phyloP scores from a whole-genome alignment of 2,797 vertebrate genomes.

The Enteromius mattozi region DNA sequence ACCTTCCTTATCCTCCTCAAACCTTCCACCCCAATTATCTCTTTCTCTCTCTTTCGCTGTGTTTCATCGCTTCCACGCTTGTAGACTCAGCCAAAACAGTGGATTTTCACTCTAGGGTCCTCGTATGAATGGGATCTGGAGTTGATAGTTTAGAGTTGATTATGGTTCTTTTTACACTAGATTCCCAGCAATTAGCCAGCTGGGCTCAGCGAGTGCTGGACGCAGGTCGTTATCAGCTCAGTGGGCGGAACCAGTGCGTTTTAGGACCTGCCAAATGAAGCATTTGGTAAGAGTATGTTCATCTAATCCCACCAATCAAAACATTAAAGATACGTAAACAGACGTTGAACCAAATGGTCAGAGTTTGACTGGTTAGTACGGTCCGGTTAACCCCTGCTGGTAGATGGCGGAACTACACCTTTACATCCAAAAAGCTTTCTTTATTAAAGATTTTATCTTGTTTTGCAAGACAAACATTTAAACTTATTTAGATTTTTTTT shows the following conservation, averaged over 20 bases:
- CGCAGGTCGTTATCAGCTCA: background rate
- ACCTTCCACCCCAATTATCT: slow-evolving; percentile 23
- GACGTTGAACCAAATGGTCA: background rate
- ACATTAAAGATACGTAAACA: slow-evolving; percentile 21
- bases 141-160: slow-evolving; percentile 14
- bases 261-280: slow-evolving; percentile 39
- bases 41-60: slow-evolving; percentile 44
- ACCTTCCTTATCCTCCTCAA: slow-evolving; percentile 48
- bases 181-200: slow-evolving; percentile 35
- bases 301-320: slow-evolving; percentile 34
- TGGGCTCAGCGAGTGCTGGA: background rate
- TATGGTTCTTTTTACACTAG: slow-evolving; percentile 24
- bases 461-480: background rate
- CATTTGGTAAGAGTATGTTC: slow-evolving; percentile 8
- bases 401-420: background rate
- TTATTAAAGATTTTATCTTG: background rate
- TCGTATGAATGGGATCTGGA: background rate
- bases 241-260: slow-evolving; percentile 46
- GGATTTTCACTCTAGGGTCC: background rate
- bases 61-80: slow-evolving; percentile 51
- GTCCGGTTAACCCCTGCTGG: background rate
- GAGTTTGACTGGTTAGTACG: background rate
- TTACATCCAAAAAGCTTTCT: background rate
- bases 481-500: background rate
- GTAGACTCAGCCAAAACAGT: slow-evolving; percentile 4